A percentile compares a stretch with the other conserved stretches of the same genome.
These are phyloP conservation scores for Lycaon pictus DNA, from an alignment of 2,113 vertebrate species.

Conservation along the genomic window DNA sequence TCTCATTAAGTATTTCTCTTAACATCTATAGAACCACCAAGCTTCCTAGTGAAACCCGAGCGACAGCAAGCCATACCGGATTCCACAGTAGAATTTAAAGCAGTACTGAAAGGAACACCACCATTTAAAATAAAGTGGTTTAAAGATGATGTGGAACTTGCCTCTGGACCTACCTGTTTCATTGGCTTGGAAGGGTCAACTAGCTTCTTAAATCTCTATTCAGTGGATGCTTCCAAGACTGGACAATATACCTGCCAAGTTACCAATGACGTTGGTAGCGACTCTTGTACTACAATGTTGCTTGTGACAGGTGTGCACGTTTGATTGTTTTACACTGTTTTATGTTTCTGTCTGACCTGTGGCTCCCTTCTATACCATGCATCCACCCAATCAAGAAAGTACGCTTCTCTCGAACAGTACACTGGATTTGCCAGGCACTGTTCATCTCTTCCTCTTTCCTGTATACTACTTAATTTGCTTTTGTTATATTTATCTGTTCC, in stretches of 20 bases:
- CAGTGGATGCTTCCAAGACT: conserved; percentile 92
- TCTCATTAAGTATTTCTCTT: conserved; percentile 85
- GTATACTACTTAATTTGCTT: background rate
- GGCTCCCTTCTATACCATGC: conserved; percentile 63
- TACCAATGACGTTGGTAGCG: conserved; percentile 97
- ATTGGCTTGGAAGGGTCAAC: conserved; percentile 94
- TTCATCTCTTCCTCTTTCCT: conserved; percentile 30
- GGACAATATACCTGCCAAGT: conserved; percentile 96
- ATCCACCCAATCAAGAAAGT: background rate
- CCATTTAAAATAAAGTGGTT: conserved; percentile 98
- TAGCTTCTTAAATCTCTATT: conserved; percentile 96
- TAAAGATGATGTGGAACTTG: conserved; percentile 95
- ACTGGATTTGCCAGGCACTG: background rate
- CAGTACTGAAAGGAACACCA: conserved; percentile 95
- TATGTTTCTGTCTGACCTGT: conserved; percentile 69
- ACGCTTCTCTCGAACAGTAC: conserved; percentile 23
- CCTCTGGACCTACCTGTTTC: conserved; percentile 94
- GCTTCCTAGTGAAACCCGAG: conserved; percentile 94
- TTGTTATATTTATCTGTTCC: background rate
- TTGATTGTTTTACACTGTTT: conserved; percentile 68
- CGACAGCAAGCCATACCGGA: conserved; percentile 93
- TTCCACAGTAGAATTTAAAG: conserved; percentile 95
- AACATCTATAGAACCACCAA: conserved; percentile 94
- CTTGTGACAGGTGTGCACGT: conserved; percentile 93
- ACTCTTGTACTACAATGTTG: conserved; percentile 93